Evolutionary conservation across 1,140 invertebrate genomes (phyloP), one percentile per base, ranked within the genome.

Genomic region (Heliconius congener): DNA sequence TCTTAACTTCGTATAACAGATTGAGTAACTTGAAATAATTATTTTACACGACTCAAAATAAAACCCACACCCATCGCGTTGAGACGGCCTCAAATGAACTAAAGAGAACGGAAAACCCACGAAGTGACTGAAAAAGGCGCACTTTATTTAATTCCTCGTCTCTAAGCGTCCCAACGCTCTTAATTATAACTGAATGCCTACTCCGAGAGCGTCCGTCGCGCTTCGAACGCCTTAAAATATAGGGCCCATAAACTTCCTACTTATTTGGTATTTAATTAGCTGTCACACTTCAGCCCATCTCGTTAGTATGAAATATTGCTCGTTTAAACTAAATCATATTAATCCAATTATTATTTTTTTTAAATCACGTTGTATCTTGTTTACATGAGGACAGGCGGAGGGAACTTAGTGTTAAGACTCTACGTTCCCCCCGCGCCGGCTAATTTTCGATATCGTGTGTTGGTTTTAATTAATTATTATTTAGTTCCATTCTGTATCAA

Each of bases 221-320:
- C 60, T 71, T 46, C 52, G 50, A 73, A 79, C 81, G 74, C 66
- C 74, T 79, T 79, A 82, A 79, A 82, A 76, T 76, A 66, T 73
- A 82, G 39, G 74, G 73, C 70, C 71, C 79, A 76, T 80, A 80
- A 80, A 80, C 37, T 39, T 71, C 42, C 70, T 80, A 76, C 79
- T 77, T 78, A 81, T 81, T 81, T 81, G 71, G 66, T 79, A 76
- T 79, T 79, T 82, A 82, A 82, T 82, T 82, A 82, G 74, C 78
- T 82, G 81, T 82, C 81, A 82, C 77, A 75, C 76, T 80, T 74
- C 78, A 75, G 78, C 50, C 70, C 75, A 71, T 81, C 80, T 82
- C 75, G 80, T 82, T 82, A 82, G 75, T 79, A 80, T 82, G 81
- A 82, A 77, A 81, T 77, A 82, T 77, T 73, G 74, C 57, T 52